phyloP scores from a whole-genome alignment of 2,888 invertebrate genomes.

The Dynastes maya region DNA sequence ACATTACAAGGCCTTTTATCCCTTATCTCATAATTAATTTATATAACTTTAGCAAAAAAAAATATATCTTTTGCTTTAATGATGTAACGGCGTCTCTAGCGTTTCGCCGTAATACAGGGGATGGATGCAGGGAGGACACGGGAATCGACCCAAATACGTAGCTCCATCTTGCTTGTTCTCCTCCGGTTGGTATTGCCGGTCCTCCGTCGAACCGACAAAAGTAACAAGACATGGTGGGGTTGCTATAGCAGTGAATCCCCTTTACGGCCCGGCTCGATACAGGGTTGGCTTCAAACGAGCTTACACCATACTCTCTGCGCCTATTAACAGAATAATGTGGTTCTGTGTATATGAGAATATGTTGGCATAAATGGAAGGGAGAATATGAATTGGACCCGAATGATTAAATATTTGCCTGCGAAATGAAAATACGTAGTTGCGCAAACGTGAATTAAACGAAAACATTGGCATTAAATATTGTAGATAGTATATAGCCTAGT shows the following conservation, averaged over 20 bases:
- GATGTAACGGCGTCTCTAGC: constrained; percentile 54
- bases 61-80: constrained; percentile 44
- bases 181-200: constrained; percentile 46
- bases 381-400: constrained; percentile 17
- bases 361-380: background rate
- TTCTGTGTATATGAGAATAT: constrained; percentile 2
- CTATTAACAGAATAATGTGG: constrained; percentile 13
- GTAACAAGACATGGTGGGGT: constrained; percentile 50
- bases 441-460: no score
- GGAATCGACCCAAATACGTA: constrained; percentile 28
- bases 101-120: constrained; percentile 53
- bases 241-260: constrained; percentile 47
- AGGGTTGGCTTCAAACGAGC: constrained; percentile 21
- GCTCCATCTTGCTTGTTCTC: constrained; percentile 28
- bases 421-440: background rate
- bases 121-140: constrained; percentile 46
- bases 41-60: constrained; percentile 46
- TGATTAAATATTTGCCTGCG: background rate
- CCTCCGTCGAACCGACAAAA: constrained; percentile 46
- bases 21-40: constrained; percentile 42
- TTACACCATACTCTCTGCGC: constrained; percentile 15
- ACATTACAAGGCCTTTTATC: background rate
- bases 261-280: constrained; percentile 35
- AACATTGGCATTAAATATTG: no score
- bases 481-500: no score